A percentile compares a stretch with the other conserved stretches of the same genome.
These are phyloP conservation scores for Sterna hirundo DNA, from an alignment of 2,113 vertebrate species.

Conservation along the genomic window DNA sequence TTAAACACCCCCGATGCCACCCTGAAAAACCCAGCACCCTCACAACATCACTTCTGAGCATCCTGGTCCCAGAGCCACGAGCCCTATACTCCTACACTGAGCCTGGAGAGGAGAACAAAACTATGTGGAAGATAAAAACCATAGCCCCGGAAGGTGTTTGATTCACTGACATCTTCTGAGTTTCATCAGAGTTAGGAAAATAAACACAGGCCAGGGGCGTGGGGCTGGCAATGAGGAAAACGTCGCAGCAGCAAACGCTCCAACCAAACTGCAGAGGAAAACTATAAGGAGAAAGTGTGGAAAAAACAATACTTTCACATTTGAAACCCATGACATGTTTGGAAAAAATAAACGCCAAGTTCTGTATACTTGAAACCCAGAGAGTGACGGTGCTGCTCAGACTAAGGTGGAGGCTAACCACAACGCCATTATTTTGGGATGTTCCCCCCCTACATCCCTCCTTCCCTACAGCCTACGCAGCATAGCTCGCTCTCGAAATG, in stretches of 20 bases:
- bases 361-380: neutral
- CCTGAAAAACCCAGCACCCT: neutral
- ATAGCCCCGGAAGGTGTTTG: neutral
- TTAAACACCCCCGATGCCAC: neutral
- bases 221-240: neutral
- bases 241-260: neutral
- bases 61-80: neutral
- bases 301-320: neutral
- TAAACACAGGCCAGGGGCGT: neutral
- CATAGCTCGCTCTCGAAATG: neutral
- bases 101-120: neutral
- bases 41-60: neutral
- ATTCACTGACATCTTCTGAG: neutral
- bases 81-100: fast-evolving
- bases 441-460: neutral
- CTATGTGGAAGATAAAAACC: fast-evolving
- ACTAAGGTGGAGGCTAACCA: neutral
- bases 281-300: neutral
- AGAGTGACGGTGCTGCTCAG: neutral
- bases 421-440: neutral
- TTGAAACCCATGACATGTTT: neutral
- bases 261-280: neutral
- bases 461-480: fast-evolving
- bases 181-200: neutral
- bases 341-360: neutral